Evolutionary conservation across 2,797 vertebrate genomes (phyloP), one percentile per base, ranked within the genome.

Genomic region (Cyclopterus lumpus): DNA sequence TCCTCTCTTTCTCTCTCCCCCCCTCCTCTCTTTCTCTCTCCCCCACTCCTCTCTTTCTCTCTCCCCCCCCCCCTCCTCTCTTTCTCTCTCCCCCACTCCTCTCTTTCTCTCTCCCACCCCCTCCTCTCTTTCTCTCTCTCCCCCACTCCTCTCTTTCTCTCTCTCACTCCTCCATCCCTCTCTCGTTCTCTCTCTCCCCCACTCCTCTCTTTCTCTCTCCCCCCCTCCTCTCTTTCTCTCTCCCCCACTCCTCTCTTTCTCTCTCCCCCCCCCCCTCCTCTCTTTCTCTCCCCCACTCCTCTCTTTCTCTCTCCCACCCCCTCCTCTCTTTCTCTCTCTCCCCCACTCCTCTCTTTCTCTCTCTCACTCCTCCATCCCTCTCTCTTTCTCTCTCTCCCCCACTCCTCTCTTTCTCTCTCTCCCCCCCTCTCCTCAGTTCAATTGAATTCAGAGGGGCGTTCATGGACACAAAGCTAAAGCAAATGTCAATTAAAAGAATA

Each of bases 31-130:
- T 42, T 46, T 53, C 58, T 40, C 49, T 32, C 60, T 44, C 60
- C 69, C 38, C 44, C 38, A 18, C 26, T 46, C 38, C 20, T 24
- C 58, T 38, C n/a, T 22, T 18, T 34, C 32, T 36, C 44, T 49
- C 24, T 34, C 15, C 55, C 53, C 10, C 32, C 34, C 55, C 9
- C 54, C 30, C 15, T 32, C 20, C 26, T 32, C 26, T 32, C 53
- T 18, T 15, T 18, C 53, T 48, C 44, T 48, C 18, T 48, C 6
- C 44, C 14, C 42, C 16, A 44, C 4, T 3, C 16, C 44, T 8
- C 18, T 48, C 46, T n/a, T n/a, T n/a, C n/a, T n/a, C n/a, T n/a
- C n/a, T n/a, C 85, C 80, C 90, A 85, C 89, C 84, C 84, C 1
- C 66, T 22, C 61, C n/a, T 9, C 20, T 22, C n/a, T 38, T 30